Base-by-base conservation (phyloP, 2,113 vertebrate species). In the Lynx canadensis region DNA sequence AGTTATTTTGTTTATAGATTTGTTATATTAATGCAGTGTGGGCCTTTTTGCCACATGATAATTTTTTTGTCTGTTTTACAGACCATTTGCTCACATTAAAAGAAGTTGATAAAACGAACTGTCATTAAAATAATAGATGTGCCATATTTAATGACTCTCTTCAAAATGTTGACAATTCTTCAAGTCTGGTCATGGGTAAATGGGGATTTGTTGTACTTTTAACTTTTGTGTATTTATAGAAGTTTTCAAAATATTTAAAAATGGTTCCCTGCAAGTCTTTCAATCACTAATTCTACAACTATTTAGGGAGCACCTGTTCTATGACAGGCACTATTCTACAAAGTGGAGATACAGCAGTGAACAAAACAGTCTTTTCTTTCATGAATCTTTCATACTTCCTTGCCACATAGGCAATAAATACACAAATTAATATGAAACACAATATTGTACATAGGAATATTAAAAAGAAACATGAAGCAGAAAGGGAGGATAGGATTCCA, bases 161-260 rank as follows among this genome's bases (percentile, higher is more conserved):
- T 83, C 48, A 93, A 89, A 96, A 82, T 86, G 12, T 38, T 81
- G 73, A 38, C 25, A 33, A 18, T 89, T 84, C 23, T 93, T 95
- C 5, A 78, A 83, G 50, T 18, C 7, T 87, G 14, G 3, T 80
- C 66, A 95, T 29, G 2, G 27, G 7, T 29, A 90, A 76, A 55
- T 65, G 9, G 21, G 33, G 2, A 50, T 73, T 45, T 71, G 15
- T 68, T 66, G 41, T 57, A 45, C 15, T 80, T 90, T 16, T 50
- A 73, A 80, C 6, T 31, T 88, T 25, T 60, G 3, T 57, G 13
- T 50, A 60, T 73, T 80, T 81, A 73, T 21, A 71, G 38, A 92
- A 68, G 31, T 25, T 79, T 65, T 91, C 13, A 18, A 74, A 73
- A 79, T 83, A 78, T 48, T 83, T 88, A 10, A 88, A 91, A 94